Conservation (phyloP, 2,888 invertebrate genomes). For the Caenorhabditis sinica region DNA sequence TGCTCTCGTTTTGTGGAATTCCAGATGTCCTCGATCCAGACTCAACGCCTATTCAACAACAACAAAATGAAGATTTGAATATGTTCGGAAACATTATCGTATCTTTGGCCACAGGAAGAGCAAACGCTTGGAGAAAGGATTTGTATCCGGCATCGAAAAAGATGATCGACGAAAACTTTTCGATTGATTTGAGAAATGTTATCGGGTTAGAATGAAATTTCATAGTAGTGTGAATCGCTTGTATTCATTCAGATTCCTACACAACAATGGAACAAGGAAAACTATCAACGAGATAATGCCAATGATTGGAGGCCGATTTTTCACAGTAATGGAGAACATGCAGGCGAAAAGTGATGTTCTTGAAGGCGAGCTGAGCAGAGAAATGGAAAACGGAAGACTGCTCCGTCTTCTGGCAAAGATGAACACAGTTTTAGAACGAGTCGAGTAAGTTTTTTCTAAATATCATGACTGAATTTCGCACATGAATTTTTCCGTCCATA, state of each 20-base stretch:
- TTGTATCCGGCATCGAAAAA: constrained; percentile 86
- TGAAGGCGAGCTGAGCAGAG: constrained; percentile 93
- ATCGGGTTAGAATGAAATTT: constrained; percentile 91
- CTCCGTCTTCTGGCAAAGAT: constrained; percentile 94
- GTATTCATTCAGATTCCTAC: constrained; percentile 36
- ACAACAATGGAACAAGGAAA: constrained; percentile 27
- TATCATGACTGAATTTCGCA: not conserved
- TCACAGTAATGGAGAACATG: constrained; percentile 86
- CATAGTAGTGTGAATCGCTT: no score
- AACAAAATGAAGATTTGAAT: constrained; percentile 90
- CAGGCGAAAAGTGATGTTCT: constrained; percentile 90
- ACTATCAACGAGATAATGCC: constrained; percentile 97
- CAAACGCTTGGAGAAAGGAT: constrained; percentile 88
- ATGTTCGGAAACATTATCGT: constrained; percentile 94
- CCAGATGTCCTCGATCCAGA: constrained; percentile 69
- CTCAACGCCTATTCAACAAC: constrained; percentile 58
- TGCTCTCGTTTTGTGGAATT: constrained; percentile 70
- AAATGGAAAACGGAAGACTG: constrained; percentile 95
- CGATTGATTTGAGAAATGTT: constrained; percentile 94
- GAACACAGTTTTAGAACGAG: constrained; percentile 95
- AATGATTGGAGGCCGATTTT: constrained; percentile 97
- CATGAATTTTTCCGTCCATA: constrained; percentile 33
- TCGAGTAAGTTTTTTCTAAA: constrained; percentile 88
- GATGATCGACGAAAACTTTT: constrained; percentile 93
- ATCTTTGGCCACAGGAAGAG: constrained; percentile 94